Evolutionary conservation across 2,888 invertebrate species (phyloP).

Genomic region (Calephelis perditalis): DNA sequence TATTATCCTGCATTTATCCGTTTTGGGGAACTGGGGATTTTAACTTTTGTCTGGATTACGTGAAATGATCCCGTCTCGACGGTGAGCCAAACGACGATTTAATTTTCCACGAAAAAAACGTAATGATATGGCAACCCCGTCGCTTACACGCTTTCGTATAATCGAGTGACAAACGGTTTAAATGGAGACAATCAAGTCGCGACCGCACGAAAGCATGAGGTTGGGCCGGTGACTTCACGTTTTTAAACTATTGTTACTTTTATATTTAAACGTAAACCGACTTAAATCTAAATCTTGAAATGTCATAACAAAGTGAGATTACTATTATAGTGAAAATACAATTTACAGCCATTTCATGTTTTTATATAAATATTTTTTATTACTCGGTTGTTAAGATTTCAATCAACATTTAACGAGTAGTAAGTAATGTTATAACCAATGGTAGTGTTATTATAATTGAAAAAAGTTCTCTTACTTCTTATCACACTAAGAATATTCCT

Average conservation of each 20-base stretch:
- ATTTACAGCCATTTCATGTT: no score
- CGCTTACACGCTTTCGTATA: constrained; percentile 61
- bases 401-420: no score
- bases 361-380: no score
- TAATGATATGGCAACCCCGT: constrained; percentile 61
- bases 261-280: no score
- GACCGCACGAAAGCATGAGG: constrained; percentile 25
- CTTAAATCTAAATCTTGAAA: no score
- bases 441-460: no score
- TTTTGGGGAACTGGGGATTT: constrained; percentile 55
- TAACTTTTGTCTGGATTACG: constrained; percentile 28
- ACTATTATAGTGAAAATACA: no score
- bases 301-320: no score
- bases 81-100: constrained; percentile 59
- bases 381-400: no score
- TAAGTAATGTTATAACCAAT: no score
- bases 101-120: constrained; percentile 55
- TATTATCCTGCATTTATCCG: constrained; percentile 68
- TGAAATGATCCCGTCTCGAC: constrained; percentile 57
- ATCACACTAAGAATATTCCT: no score
- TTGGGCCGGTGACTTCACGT: constrained; percentile 24
- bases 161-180: constrained; percentile 73
- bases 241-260: constrained; percentile 23
- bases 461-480: no score
- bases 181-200: constrained; percentile 52